Base-by-base conservation (phyloP, 2,797 vertebrate genomes). In the Novumbra hubbsi region DNA sequence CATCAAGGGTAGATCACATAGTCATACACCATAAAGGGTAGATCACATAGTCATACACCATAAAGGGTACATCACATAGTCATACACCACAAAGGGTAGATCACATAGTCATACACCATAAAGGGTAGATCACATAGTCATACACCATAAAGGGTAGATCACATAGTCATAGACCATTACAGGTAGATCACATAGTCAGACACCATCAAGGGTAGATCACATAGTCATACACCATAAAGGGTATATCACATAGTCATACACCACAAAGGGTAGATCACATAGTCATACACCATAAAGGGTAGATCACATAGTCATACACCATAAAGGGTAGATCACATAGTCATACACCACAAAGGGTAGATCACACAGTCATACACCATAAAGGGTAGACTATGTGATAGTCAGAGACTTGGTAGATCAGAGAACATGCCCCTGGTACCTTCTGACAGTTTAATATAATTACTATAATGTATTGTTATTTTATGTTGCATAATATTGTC, bases 231-330 rank as follows among this genome's bases (percentile, higher is more conserved):
- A 14, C 9, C 45, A 48, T 14, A 9, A 48, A 1, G n/a, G n/a
- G n/a, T n/a, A 48, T 11, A 48, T 15, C 45, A 48, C 45, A n/a
- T n/a, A n/a, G n/a, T n/a, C n/a, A n/a, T n/a, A n/a, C 16, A 48
- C 45, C 11, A 50, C 49, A 50, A n/a, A n/a, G n/a, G 14, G n/a
- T n/a, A n/a, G n/a, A n/a, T n/a, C n/a, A n/a, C n/a, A n/a, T n/a
- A n/a, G n/a, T 48, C 45, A 48, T 15, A 48, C 11, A 48, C 12
- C 45, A 48, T 1, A 12, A 48, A 9, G 12, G 41, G 41, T 45
- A 45, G 41, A 45, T 45, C 41, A 45, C 6, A 6, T 45, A 3
- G 96, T 98, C 72, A 85, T 96, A 32, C 96, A 99, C 69, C 97
- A 99, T 81, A 98, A 99, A 83, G 90, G 45, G 12, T 48, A 48